Conservation (phyloP, 2,888 invertebrate genomes). For the Troides oblongomaculatus region DNA sequence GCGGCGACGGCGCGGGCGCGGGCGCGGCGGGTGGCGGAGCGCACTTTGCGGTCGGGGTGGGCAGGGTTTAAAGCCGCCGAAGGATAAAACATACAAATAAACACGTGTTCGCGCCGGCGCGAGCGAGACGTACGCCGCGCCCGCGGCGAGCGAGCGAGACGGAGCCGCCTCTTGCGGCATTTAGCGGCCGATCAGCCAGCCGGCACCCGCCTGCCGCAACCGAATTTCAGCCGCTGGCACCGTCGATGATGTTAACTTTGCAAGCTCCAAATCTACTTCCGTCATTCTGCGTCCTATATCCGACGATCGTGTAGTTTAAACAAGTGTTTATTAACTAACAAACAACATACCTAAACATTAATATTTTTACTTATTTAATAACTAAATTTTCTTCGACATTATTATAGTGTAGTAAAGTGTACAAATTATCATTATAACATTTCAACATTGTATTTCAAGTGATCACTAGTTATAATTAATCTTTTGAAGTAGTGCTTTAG, state of each 20-base stretch:
- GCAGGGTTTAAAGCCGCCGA: slow-evolving; percentile 84
- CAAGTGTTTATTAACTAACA: background rate
- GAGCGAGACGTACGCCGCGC: slow-evolving; percentile 71
- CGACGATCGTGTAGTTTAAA: slow-evolving; percentile 12
- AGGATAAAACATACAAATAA: slow-evolving; percentile 83
- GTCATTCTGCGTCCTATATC: slow-evolving; percentile 13
- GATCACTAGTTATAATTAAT: background rate
- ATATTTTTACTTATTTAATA: background rate
- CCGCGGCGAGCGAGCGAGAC: slow-evolving; percentile 66
- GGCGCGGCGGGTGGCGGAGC: slow-evolving; percentile 80
- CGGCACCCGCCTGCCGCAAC: slow-evolving; percentile 49
- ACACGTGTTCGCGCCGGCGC: slow-evolving; percentile 83
- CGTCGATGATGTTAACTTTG: slow-evolving; percentile 31
- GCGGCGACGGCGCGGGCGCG: slow-evolving; percentile 78
- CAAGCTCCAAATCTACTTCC: slow-evolving; percentile 26
- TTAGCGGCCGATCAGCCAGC: slow-evolving; percentile 64
- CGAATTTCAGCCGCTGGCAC: slow-evolving; percentile 33
- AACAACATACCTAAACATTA: background rate
- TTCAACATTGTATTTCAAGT: background rate
- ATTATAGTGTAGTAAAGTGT: background rate
- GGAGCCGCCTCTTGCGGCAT: slow-evolving; percentile 72
- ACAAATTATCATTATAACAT: background rate
- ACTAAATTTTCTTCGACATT: background rate
- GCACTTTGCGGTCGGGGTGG: slow-evolving; percentile 84
- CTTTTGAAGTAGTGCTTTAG: background rate